Percentiles rank a stretch among this genome's conserved stretches.
Evolutionary conservation across 1,140 invertebrate genomes (phyloP).

Genomic region (Diachasma alloeum): DNA sequence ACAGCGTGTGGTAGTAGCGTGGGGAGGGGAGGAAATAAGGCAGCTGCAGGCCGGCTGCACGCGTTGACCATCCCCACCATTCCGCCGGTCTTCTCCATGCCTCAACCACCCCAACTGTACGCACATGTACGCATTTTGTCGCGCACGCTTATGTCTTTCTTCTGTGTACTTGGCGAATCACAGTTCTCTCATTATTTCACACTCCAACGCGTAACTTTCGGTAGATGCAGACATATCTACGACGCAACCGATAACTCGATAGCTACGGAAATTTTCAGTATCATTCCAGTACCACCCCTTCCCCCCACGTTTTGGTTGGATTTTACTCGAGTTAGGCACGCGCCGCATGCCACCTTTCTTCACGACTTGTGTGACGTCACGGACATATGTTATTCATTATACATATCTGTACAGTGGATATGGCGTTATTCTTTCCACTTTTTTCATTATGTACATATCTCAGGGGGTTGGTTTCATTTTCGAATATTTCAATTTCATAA

Average conservation of each 20-base stretch:
- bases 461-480: no score
- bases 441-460: background rate
- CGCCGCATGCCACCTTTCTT: conserved; percentile 52
- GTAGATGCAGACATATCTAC: no score
- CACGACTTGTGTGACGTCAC: conserved; percentile 49
- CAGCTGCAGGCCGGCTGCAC: conserved; percentile 65
- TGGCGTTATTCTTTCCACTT: background rate
- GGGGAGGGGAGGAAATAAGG: conserved; percentile 43
- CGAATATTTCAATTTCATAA: no score
- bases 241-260: no score
- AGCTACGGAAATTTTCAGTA: no score
- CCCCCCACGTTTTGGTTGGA: background rate
- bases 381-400: background rate
- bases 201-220: background rate
- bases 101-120: conserved; percentile 5
- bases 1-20: conserved; percentile 9
- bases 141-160: conserved; percentile 51
- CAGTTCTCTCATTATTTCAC: background rate
- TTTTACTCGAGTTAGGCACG: conserved; percentile 42
- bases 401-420: background rate
- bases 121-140: conserved; percentile 31
- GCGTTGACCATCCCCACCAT: conserved; percentile 61
- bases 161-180: background rate
- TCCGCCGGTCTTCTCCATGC: conserved; percentile 28
- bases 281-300: no score